Conservation (phyloP, 2,888 invertebrate species). For the Odontomyia ornata region DNA sequence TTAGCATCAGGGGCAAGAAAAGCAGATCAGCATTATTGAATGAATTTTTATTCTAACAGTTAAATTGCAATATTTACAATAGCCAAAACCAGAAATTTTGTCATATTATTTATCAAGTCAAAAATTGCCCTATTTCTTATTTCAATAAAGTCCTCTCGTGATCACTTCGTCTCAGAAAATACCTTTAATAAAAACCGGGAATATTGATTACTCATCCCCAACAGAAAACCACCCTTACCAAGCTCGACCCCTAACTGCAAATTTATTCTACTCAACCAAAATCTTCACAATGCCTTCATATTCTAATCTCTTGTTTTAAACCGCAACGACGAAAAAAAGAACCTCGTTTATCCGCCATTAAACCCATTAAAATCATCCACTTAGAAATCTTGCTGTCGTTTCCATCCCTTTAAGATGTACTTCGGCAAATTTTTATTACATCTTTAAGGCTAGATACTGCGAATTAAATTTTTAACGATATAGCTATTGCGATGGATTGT, state of each 20-base stretch:
- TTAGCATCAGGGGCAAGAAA: no score
- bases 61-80: no score
- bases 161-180: not conserved
- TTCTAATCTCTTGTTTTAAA: slow-evolving; percentile 39
- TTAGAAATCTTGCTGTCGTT: slow-evolving; percentile 26
- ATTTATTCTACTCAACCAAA: not conserved
- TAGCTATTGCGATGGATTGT: slow-evolving; percentile 41
- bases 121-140: no score
- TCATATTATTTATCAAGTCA: no score
- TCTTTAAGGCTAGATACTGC: slow-evolving; percentile 27
- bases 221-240: not conserved
- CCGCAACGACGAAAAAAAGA: slow-evolving; percentile 10
- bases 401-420: slow-evolving; percentile 39
- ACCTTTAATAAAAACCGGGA: not conserved
- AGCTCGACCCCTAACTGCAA: not conserved
- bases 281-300: slow-evolving; percentile 8
- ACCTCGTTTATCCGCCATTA: slow-evolving; percentile 41
- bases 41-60: no score
- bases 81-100: no score
- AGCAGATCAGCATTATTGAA: no score
- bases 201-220: slow-evolving; percentile 20
- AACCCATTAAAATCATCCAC: slow-evolving; percentile 44
- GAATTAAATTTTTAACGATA: slow-evolving; percentile 22
- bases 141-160: no score
- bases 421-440: slow-evolving; percentile 35